These are phyloP conservation scores for Stylophora pistillata DNA, from an alignment of 64 coral and sea anemone genomes.

Conservation along the genomic window DNA sequence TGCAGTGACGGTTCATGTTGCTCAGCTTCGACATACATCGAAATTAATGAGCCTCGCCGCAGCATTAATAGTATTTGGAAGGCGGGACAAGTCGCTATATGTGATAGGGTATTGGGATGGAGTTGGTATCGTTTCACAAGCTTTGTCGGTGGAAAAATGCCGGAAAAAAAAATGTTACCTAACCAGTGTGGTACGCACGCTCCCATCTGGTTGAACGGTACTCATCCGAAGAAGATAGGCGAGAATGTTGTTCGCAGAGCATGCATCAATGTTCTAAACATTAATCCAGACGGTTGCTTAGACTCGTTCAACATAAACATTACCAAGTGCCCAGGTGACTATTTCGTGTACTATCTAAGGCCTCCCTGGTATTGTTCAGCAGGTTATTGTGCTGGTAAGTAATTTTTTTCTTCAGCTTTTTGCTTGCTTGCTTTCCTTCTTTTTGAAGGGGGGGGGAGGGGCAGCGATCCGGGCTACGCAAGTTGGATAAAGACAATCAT, in stretches of 20 bases:
- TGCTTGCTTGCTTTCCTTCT: too few relatives aligned
- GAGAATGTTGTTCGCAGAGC: background rate
- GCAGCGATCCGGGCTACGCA: too few relatives aligned
- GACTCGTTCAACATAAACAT: background rate
- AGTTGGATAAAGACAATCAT: too few relatives aligned
- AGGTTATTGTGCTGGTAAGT: constrained; percentile 20
- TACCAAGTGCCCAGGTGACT: background rate
- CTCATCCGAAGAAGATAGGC: background rate
- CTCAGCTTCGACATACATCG: background rate
- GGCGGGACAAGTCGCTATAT: background rate
- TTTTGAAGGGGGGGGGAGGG: too few relatives aligned
- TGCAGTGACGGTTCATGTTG: too few relatives aligned
- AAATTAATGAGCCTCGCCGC: background rate
- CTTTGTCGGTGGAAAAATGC: background rate
- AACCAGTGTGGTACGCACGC: background rate
- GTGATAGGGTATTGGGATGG: background rate
- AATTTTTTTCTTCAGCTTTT: too few relatives aligned
- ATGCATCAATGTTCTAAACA: background rate
- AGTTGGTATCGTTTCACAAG: constrained; percentile 13
- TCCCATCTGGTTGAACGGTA: constrained; percentile 16
- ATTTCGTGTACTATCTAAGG: constrained; percentile 9
- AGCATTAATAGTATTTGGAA: background rate
- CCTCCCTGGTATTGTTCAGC: background rate
- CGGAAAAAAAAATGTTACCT: background rate
- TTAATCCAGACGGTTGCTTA: background rate